Evolutionary conservation across 2,113 vertebrate genomes (phyloP), one percentile per base, ranked within the genome.

Genomic region (Panthera leo): DNA sequence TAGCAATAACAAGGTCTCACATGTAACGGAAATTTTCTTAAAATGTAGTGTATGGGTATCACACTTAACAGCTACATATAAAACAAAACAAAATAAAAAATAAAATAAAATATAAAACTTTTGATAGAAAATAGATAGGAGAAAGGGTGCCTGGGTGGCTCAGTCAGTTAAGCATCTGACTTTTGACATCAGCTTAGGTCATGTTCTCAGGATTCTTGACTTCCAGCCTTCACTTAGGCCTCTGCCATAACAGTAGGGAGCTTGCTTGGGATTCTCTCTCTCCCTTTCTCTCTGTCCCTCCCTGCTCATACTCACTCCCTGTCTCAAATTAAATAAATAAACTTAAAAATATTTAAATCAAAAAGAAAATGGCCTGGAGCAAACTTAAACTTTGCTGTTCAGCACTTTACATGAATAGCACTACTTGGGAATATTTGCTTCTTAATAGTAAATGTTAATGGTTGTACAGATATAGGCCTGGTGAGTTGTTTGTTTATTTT

Each of bases 391-490:
- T 82, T 97, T 79, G 14, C 12, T 91, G 19, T 78, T 96, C 65
- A 96, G 21, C n/a, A 94, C 25, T 96, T 92, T 83, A 82, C 9
- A 97, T 79, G 90, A 90, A 79, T 75, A 95, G 1, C 27, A 85
- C 94, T 94, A 86, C 84, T 58, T 88, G 39, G 36, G 48, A 89
- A 36, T 91, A 91, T 83, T 91, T 82, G 1, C 45, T 97, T 91
- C 45, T 91, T 71, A 94, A 61, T 95, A 71, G 88, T 89, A 96
- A 85, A 97, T 83, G 65, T 86, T 87, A 97, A 65, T 92, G 23
- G 63, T 79, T 95, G 25, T 85, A 79, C 34, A 51, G 12, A 94
- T 71, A 78, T 2, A 90, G 45, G 18, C 7, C 13, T 93, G 78
- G 96, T 92, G 42, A 97, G 71, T 96, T 95, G n/a, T 84, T 91